Evolutionary conservation across 2,888 invertebrate genomes (phyloP).

Genomic region (Pristionchus entomophagus): DNA sequence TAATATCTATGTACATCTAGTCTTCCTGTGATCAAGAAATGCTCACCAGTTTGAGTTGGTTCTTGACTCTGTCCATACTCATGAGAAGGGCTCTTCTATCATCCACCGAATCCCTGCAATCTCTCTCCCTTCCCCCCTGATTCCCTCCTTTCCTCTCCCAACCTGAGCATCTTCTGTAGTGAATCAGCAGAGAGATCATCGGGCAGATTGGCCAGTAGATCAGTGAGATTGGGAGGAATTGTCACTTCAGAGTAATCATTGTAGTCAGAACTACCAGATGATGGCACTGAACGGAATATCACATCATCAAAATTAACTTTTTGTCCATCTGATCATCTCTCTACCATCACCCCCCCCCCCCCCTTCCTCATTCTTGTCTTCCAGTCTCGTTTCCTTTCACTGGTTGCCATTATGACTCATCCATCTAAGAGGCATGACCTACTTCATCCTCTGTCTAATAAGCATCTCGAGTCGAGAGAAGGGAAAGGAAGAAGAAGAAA

Average conservation of each 20-base stretch:
- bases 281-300: slow-evolving; percentile 28
- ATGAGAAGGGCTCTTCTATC: slow-evolving; percentile 70
- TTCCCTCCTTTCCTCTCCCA: neutral
- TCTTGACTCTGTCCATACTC: slow-evolving; percentile 69
- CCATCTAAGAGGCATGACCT: slow-evolving; percentile 23
- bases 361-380: neutral
- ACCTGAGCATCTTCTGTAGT: slow-evolving; percentile 73
- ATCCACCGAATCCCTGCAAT: slow-evolving; percentile 69
- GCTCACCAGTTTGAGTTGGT: slow-evolving; percentile 53
- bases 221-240: slow-evolving; percentile 73
- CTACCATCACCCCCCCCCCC: neutral
- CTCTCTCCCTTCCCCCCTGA: neutral
- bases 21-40: too few species aligned
- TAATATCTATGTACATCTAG: too few species aligned
- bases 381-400: slow-evolving; percentile 35
- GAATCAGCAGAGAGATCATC: slow-evolving; percentile 70
- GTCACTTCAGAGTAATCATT: slow-evolving; percentile 74
- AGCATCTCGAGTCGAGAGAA: neutral
- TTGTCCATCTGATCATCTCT: slow-evolving; percentile 36
- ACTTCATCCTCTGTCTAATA: neutral
- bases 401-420: slow-evolving; percentile 27
- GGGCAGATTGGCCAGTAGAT: slow-evolving; percentile 72
- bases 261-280: slow-evolving; percentile 57
- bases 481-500: slow-evolving; percentile 32
- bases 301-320: too few species aligned